Evolutionary conservation across 2,113 vertebrate species (phyloP).

Genomic region (Telmatochromis sp.): DNA sequence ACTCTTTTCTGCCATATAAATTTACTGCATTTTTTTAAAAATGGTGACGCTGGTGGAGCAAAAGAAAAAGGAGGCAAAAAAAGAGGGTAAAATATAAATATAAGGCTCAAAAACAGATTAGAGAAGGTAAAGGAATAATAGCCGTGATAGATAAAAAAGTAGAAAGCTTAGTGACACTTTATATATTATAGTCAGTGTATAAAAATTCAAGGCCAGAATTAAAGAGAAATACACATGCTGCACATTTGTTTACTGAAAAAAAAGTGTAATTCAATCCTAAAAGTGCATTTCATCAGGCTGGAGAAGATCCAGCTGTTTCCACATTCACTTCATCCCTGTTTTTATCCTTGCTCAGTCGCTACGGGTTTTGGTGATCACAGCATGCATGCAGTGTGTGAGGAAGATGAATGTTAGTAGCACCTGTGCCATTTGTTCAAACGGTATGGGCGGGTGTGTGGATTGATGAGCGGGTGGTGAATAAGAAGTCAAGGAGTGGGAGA

Average conservation of each 20-base stretch:
- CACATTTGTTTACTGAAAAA: neutral
- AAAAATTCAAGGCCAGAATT: neutral
- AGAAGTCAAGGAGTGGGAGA: neutral
- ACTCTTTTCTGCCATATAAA: neutral
- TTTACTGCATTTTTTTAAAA: neutral
- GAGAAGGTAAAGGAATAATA: neutral
- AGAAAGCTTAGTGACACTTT: neutral
- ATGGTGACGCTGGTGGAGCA: neutral
- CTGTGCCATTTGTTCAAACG: neutral
- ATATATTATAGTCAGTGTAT: neutral
- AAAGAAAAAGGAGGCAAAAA: neutral
- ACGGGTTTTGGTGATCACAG: neutral
- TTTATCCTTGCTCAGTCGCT: neutral
- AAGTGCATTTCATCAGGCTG: neutral
- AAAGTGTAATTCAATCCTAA: neutral
- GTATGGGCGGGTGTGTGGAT: neutral
- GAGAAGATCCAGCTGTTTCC: neutral
- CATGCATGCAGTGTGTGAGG: slow-evolving; percentile 35
- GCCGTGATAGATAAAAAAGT: neutral
- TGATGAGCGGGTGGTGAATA: neutral
- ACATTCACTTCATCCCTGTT: neutral
- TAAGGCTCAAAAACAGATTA: neutral
- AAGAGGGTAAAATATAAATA: neutral
- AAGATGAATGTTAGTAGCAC: slow-evolving; percentile 40
- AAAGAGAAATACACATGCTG: neutral